Base-by-base conservation (phyloP, 2,888 invertebrate genomes). In the Athrips mouffetella region DNA sequence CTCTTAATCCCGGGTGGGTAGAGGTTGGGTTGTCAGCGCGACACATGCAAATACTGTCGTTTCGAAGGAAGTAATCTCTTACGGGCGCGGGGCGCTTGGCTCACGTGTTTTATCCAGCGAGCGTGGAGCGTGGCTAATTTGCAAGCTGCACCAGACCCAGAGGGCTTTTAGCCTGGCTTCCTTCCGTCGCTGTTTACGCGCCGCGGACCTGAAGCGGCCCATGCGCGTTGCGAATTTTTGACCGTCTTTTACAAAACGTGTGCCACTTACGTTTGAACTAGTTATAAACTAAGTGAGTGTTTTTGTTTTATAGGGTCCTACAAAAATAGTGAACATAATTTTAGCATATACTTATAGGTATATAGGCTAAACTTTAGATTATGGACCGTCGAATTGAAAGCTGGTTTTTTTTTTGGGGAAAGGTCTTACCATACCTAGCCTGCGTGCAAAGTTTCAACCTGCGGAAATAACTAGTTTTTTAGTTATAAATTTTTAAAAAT, bases 101-200 rank as follows among this genome's bases (percentile, higher is more conserved):
- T 76, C 73, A 75, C 73, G 73, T 77, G 80, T 74, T 73, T 66
- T 69, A 70, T 62, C 65, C 76, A 67, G 73, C 68, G 68, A 76
- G 76, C 78, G 78, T 75, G 73, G 80, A 76, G 76, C 78, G 78
- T 75, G 74, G 80, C 78, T 81, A 83, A 83, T 82, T 78, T 78
- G 77, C 76, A 73, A 71, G 73, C 70, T 76, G 77, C 77, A 77
- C 60, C 65, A 68, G 65, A 62, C 66, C 67, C 73, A 67, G 60
- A 69, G 67, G 68, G 81, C 81, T 82, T 80, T 81, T 78, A 82
- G 76, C 77, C 68, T 61, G 71, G 70, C 73, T 81, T 80, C 79
- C 82, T 81, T 82, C 80, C 83, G 78, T 63, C 64, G 65, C 65
- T 75, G 76, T 79, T 77, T 72, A 76, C 76, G 78, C 76, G 74